phyloP scores from a whole-genome alignment of 2,888 invertebrate genomes.

The Tortricodes alternella region DNA sequence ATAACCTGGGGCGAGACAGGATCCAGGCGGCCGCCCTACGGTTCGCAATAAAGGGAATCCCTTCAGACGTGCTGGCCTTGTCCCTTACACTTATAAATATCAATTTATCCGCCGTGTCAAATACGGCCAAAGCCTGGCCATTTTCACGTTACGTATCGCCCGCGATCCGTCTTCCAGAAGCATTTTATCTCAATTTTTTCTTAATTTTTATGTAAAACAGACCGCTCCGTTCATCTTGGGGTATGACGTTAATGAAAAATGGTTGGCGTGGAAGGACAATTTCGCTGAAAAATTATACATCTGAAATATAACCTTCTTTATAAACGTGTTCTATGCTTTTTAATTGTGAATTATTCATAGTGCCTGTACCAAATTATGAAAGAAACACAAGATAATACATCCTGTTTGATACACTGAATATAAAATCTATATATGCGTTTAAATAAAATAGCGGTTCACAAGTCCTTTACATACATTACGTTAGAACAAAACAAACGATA shows the following conservation, averaged over 20 bases:
- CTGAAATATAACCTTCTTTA: constrained; percentile 9
- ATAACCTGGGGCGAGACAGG: constrained; percentile 75
- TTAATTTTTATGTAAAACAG: constrained; percentile 46
- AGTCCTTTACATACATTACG: constrained; percentile 11
- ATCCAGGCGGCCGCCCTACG: constrained; percentile 65
- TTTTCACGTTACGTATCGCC: constrained; percentile 74
- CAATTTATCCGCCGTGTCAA: constrained; percentile 80
- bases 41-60: constrained; percentile 80
- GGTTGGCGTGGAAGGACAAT: constrained; percentile 22
- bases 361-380: not conserved
- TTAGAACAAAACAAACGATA: constrained; percentile 31
- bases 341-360: constrained; percentile 2
- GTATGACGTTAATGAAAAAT: constrained; percentile 30
- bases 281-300: constrained; percentile 18
- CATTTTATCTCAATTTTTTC: constrained; percentile 63
- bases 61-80: constrained; percentile 72
- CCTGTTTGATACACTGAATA: too few relatives aligned
- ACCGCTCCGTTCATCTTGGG: constrained; percentile 32
- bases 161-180: constrained; percentile 58
- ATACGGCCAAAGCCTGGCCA: constrained; percentile 69
- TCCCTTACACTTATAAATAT: constrained; percentile 81
- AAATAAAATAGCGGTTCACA: not conserved
- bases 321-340: constrained; percentile 3
- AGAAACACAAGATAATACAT: not conserved
- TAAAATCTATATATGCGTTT: not conserved